Conservation (phyloP, 2,797 vertebrate genomes). For the Labroides dimidiatus region DNA sequence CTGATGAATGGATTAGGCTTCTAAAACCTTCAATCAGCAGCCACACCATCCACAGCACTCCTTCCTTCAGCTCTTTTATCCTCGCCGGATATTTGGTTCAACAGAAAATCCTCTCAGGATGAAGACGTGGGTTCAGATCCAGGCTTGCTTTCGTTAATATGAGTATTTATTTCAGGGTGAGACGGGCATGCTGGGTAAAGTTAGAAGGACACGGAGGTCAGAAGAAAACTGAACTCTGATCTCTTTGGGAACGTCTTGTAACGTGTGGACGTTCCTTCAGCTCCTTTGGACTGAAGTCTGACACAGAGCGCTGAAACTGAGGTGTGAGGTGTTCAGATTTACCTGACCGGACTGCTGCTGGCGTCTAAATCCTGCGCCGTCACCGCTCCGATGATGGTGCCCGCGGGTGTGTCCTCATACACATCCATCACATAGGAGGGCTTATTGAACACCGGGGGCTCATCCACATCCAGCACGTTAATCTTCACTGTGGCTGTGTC, state of each 20-base stretch:
- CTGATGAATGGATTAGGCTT: slow-evolving; percentile 69
- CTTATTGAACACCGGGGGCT: slow-evolving; percentile 96
- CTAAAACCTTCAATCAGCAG: slow-evolving; percentile 65
- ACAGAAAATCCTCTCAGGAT: slow-evolving; percentile 28
- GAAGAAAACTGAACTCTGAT: no score
- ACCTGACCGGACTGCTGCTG: slow-evolving; percentile 94
- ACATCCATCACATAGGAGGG: slow-evolving; percentile 95
- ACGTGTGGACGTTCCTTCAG: no score
- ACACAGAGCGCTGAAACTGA: background rate
- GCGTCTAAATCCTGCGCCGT: slow-evolving; percentile 96
- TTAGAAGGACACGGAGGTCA: background rate
- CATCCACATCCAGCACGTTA: slow-evolving; percentile 95
- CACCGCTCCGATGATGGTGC: slow-evolving; percentile 96
- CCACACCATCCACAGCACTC: slow-evolving; percentile 35
- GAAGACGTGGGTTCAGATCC: slow-evolving; percentile 31
- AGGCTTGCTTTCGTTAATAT: background rate
- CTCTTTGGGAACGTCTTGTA: no score
- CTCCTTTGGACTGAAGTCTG: no score
- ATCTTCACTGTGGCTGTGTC: slow-evolving; percentile 98
- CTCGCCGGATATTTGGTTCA: slow-evolving; percentile 28
- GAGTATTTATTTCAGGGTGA: background rate
- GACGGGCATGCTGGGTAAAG: background rate
- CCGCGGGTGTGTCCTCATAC: slow-evolving; percentile 94
- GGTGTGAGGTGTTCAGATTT: slow-evolving; percentile 57
- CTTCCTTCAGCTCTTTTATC: slow-evolving; percentile 39